Percentiles rank a stretch among this genome's conserved stretches.
Conservation (phyloP, 2,113 vertebrate species). For the Cettia cetti region DNA sequence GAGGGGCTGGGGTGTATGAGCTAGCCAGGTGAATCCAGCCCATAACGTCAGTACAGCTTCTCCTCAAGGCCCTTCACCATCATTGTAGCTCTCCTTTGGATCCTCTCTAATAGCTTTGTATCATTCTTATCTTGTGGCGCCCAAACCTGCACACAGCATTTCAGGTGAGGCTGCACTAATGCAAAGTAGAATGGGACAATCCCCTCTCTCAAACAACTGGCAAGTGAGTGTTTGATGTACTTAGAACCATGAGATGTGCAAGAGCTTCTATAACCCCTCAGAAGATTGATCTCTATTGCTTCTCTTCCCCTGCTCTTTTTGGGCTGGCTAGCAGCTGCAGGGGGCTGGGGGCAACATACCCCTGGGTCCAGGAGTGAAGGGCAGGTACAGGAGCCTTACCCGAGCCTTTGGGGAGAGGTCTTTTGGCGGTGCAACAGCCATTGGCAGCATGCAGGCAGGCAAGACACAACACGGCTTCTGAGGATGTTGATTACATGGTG, state of each 20-base stretch:
- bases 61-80: neutral
- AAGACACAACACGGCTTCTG: too few species aligned
- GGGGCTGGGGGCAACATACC: too few species aligned
- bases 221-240: neutral
- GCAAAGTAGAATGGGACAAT: neutral
- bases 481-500: too few species aligned
- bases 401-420: too few species aligned
- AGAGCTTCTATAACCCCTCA: neutral
- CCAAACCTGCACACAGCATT: neutral
- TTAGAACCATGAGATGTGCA: neutral
- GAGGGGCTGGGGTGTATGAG: too few species aligned
- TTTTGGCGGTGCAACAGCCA: too few species aligned
- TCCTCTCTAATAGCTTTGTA: neutral
- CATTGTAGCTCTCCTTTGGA: neutral
- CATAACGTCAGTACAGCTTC: rapidly evolving
- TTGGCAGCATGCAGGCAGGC: too few species aligned
- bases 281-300: neutral
- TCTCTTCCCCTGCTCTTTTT: too few species aligned
- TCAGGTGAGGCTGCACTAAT: rapidly evolving
- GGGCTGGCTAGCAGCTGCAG: too few species aligned
- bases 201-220: neutral
- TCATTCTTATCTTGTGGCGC: neutral
- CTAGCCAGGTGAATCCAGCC: too few species aligned
- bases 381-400: too few species aligned
- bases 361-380: too few species aligned